These are phyloP conservation scores for Heteractis magnifica DNA, from an alignment of 92 coral and sea anemone genomes.

Conservation along the genomic window DNA sequence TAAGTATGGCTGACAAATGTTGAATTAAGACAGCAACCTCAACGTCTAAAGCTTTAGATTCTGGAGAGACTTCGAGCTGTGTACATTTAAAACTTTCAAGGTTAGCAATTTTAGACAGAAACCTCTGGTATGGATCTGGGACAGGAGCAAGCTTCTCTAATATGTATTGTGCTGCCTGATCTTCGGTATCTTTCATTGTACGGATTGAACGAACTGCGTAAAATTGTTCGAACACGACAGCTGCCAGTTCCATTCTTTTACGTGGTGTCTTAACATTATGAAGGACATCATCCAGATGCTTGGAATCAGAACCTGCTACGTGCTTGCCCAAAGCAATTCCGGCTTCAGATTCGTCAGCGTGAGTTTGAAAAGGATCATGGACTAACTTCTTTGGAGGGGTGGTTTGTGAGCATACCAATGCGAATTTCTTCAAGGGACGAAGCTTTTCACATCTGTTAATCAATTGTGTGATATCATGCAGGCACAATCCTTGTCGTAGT, in stretches of 20 bases:
- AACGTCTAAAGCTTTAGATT: constrained; percentile 56
- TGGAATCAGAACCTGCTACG: constrained; percentile 38
- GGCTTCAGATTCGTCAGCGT: constrained; percentile 32
- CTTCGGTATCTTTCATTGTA: constrained; percentile 69
- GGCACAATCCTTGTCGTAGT: constrained; percentile 49
- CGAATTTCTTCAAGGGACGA: constrained; percentile 37
- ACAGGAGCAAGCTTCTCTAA: constrained; percentile 16
- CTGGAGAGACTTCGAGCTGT: constrained; percentile 65
- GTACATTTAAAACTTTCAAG: constrained; percentile 58
- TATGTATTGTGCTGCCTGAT: constrained; percentile 52
- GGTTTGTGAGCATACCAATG: constrained; percentile 30
- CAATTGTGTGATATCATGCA: constrained; percentile 57
- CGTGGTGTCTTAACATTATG: constrained; percentile 27
- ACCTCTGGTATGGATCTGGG: constrained; percentile 50
- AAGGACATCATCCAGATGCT: constrained; percentile 36
- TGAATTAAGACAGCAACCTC: constrained; percentile 69
- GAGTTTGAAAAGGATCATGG: constrained; percentile 55
- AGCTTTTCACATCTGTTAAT: constrained; percentile 54
- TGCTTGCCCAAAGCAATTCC: constrained; percentile 64
- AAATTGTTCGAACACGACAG: constrained; percentile 59
- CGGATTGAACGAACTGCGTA: constrained; percentile 71
- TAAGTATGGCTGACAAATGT: constrained; percentile 65
- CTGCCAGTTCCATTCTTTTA: constrained; percentile 54
- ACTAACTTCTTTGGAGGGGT: not conserved
- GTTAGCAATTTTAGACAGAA: constrained; percentile 61